Base-by-base conservation (phyloP, 2,797 vertebrate species). In the Gymnodraco acuticeps region DNA sequence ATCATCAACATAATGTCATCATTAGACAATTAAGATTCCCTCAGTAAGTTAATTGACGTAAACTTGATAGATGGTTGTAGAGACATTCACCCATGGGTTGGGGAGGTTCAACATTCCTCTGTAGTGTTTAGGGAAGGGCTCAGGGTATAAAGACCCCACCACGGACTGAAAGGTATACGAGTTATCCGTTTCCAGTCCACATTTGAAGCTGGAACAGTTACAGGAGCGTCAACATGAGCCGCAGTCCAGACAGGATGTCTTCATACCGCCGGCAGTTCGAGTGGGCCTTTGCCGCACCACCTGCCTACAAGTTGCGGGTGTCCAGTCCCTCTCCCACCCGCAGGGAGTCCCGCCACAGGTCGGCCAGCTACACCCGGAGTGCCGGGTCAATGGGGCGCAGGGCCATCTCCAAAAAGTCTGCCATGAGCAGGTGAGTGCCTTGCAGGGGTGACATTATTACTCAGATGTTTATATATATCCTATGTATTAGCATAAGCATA, bases 181-280 rank as follows among this genome's bases (percentile, higher is more conserved):
- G 77, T 43, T 43, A 67, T 38, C 20, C 1, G 38, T 64, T 74
- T 69, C 12, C 47, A 67, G 27, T 50, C 48, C 64, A 58, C 69
- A 69, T 60, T 53, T 54, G 43, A 81, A 82, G 72, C 61, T 73
- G 13, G 11, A 78, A 64, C 47, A 70, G 23, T 56, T 13, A 19
- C 14, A 75, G 31, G 33, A 70, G 31, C 23, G 15, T 68, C 87
- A 92, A 1, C 62, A 96, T 95, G 95, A 94, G 94, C 72, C 77
- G 79, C 84, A 95, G 95, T 74, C 93, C 90, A 71, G 95, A 94
- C 54, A 95, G 94, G 84, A 95, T 95, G 86, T 96, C 96, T 1
- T 96, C 96, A 0, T 95, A 95, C 82, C 88, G 94, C 65, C 91
- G 94, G 47, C 91, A 94, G 45, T 96, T 96, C 23, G 93, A 96